Evolutionary conservation across 1,140 invertebrate genomes (phyloP), one percentile per base, ranked within the genome.

Genomic region (Cephus cinctus): DNA sequence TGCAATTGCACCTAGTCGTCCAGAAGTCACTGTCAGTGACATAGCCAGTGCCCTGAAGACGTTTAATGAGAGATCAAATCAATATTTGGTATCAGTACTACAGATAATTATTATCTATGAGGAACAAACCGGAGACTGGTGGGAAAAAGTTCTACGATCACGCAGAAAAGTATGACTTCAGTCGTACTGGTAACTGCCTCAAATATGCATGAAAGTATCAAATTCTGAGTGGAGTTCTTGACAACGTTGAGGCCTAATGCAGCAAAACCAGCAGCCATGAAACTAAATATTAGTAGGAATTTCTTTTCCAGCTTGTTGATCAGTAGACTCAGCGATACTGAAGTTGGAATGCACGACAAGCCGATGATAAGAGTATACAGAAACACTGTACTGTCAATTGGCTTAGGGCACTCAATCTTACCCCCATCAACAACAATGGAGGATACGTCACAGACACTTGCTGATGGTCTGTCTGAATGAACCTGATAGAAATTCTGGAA

Each of bases 391-490:
- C 45, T 52, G 34, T 71, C 59, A 14, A 76, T 63, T 15, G 50
- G 52, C n/a, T 4, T 41, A 3, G 48, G 34, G 27, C 50, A 56
- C 1, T 38, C 15, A 22, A 14, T 5, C 2, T 9, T 43, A 9
- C 36, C 25, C 5, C 38, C 4, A 19, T 39, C 15, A 9, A 19
- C 4, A 3, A 22, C 15, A 14, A 42, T 31, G 12, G 62, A 50
- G 1, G 80, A 79, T 4, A 84, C 75, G 52, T 79, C 73, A 53
- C 83, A 85, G 12, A 86, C 78, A n/a, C 79, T 77, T 0, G 80
- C 76, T 0, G 79, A 74, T 16, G 65, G 67, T n/a, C n/a, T n/a
- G 23, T 75, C 71, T 6, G 76, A 75, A 66, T 79, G 70, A 19
- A 75, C 54, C 2, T 65, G 60, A 27, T 80, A 74, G 64, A 78